Evolutionary conservation across 2,888 invertebrate species (phyloP).

Genomic region (Tubulanus polymorphus): DNA sequence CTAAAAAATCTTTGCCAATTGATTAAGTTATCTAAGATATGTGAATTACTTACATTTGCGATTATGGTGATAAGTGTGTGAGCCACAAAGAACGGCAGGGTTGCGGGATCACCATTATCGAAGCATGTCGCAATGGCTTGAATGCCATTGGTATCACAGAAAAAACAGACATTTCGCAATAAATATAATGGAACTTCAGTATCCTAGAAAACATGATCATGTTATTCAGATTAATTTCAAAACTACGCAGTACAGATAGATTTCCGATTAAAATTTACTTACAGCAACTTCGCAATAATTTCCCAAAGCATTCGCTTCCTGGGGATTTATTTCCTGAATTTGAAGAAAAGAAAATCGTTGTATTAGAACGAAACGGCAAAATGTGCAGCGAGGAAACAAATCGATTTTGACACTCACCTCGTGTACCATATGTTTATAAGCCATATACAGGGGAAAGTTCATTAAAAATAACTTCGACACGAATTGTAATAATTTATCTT

Average conservation of each 20-base stretch:
- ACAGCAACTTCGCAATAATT: conserved; percentile 75
- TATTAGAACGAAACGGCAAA: conserved; percentile 1
- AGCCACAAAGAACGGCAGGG: conserved; percentile 80
- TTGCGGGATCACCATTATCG: conserved; percentile 68
- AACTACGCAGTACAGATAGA: not conserved
- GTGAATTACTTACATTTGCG: conserved; percentile 63
- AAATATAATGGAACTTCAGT: conserved; percentile 85
- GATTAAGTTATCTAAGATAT: not conserved
- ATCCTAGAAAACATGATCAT: conserved; percentile 62
- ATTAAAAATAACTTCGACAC: conserved; percentile 83
- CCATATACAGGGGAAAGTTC: conserved; percentile 73
- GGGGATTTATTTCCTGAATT: conserved; percentile 69
- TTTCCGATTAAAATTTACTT: conserved; percentile 24
- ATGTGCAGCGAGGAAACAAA: too few species aligned
- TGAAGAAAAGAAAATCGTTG: conserved; percentile 7
- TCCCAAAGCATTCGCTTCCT: conserved; percentile 75
- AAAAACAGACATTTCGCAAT: conserved; percentile 85
- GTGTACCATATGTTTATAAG: conserved; percentile 75
- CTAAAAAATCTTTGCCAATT: not conserved
- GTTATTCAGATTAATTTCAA: not conserved
- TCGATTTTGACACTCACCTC: conserved; percentile 55
- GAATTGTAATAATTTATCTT: conserved; percentile 82
- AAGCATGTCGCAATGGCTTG: conserved; percentile 83
- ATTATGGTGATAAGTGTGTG: conserved; percentile 89
- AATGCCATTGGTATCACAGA: conserved; percentile 86